phyloP scores from a whole-genome alignment of 2,113 vertebrate species.

The Hemiprocne comata region DNA sequence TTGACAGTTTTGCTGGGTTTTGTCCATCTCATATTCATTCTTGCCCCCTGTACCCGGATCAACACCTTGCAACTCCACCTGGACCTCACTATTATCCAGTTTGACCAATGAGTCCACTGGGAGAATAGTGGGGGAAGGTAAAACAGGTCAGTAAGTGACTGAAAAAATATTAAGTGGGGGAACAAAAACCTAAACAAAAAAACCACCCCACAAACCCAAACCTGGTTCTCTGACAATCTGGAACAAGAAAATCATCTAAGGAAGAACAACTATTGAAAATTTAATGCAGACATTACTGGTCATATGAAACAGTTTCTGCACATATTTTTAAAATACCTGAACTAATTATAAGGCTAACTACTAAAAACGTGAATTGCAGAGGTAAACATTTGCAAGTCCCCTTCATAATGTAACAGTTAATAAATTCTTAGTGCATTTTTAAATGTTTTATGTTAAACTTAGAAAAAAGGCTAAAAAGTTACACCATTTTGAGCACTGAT shows the following conservation, averaged over 20 bases:
- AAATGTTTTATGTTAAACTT: background rate
- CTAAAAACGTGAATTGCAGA: background rate
- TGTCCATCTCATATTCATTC: slow-evolving; percentile 75
- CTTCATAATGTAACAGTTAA: background rate
- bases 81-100: slow-evolving; percentile 77
- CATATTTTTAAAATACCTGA: slow-evolving; percentile 13
- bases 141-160: slow-evolving; percentile 38
- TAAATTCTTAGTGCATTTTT: background rate
- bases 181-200: background rate
- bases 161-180: background rate
- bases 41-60: slow-evolving; percentile 77
- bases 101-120: slow-evolving; percentile 71
- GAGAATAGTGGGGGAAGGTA: slow-evolving; percentile 39
- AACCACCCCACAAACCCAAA: background rate
- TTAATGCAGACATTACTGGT: slow-evolving; percentile 35
- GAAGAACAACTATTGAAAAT: slow-evolving; percentile 34
- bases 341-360: background rate
- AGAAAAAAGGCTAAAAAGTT: background rate
- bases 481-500: background rate
- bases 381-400: background rate
- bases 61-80: slow-evolving; percentile 77
- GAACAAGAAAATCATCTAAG: slow-evolving; percentile 53
- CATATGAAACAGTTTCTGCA: slow-evolving; percentile 10
- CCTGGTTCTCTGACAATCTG: slow-evolving; percentile 21
- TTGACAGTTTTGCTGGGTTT: slow-evolving; percentile 78